Evolutionary conservation across 2,888 invertebrate species (phyloP), one percentile per base, ranked within the genome.

Genomic region (Thyatira batis): DNA sequence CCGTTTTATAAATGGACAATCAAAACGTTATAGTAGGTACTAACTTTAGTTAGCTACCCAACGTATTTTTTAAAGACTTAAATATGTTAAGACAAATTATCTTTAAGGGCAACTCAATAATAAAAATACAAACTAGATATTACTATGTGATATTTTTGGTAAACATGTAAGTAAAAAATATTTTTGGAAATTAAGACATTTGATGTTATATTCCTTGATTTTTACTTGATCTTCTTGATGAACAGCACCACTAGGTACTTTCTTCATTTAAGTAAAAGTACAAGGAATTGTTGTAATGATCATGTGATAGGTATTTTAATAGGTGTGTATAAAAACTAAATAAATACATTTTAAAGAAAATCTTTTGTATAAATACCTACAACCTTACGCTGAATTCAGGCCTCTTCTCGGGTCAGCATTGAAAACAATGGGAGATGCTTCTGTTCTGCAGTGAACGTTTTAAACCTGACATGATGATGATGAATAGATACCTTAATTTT

Each of bases 241-340:
- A 17, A 39, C 17, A 1, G 17, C 17, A 30, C 9, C 10, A 28
- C 43, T 46, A n/a, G n/a, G n/a, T n/a, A n/a, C 50, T 44, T 52
- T 51, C 50, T 21, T 49, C 49, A 61, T 66, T 78, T 76, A 69
- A 79, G 78, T 78, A 73, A 71, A 71, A 74, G 67, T 77, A 53
- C 75, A 67, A 76, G 72, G 78, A 68, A 67, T 48, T 28, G 20
- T 27, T 48, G 10, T 48, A 20, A 48, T 11, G 25, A 9, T 27
- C 20, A 23, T 48, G 27, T 39, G 17, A 23, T 9, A 45, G 20
- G 25, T 27, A 25, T 39, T 39, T 1, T n/a, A 46, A 25, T 11
- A n/a, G 39, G 11, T 13, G 9, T n/a, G n/a, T n/a, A n/a, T n/a
- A n/a, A n/a, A n/a, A n/a, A n/a, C n/a, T n/a, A n/a, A n/a, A n/a